Base-by-base conservation (phyloP, 2,888 invertebrate species). In the Timandra comae region DNA sequence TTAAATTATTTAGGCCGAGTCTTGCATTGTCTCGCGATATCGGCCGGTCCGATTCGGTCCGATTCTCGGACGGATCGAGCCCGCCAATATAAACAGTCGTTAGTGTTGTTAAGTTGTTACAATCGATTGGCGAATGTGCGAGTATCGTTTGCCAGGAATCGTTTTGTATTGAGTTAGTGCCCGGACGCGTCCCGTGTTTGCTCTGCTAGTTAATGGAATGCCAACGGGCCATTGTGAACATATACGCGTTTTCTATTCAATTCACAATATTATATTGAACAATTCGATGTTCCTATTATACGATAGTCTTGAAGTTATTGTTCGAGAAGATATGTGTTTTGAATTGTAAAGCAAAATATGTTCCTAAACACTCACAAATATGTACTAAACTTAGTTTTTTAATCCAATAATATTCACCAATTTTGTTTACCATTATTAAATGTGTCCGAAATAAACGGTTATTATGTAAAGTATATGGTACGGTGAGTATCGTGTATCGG, bases 1-100 rank as follows among this genome's bases (percentile, higher is more conserved):
- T 77, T 78, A 80, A 75, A 81, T 82, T 79, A 82, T 82, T 80
- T 80, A 77, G 75, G 69, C 62, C 58, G 66, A 62, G 74, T 71
- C 67, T 70, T 67, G 75, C 66, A 79, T 84, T 78, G 82, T 82
- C 73, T 75, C 79, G 80, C 75, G 74, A 68, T 73, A 67, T 70
- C 70, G 59, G 63, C 38, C 56, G 60, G 56, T 39, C 53, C 44
- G 49, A 5, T 16, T 16, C 24, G 49, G 36, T 43, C 44, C 56
- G 59, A 56, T 58, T 47, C 61, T 52, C 52, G 52, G 53, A 46
- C 50, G 50, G 47, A 38, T 55, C 54, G 48, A 54, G 46, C 54
- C 60, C 62, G 64, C 63, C 65, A 73, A 65, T 73, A 75, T 79
- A 77, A 81, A 82, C 79, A 81, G 71, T 69, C 67, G 75, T 73